These are phyloP conservation scores for Leptopilina drosophilae DNA, from an alignment of 2,888 invertebrate genomes.

Conservation along the genomic window DNA sequence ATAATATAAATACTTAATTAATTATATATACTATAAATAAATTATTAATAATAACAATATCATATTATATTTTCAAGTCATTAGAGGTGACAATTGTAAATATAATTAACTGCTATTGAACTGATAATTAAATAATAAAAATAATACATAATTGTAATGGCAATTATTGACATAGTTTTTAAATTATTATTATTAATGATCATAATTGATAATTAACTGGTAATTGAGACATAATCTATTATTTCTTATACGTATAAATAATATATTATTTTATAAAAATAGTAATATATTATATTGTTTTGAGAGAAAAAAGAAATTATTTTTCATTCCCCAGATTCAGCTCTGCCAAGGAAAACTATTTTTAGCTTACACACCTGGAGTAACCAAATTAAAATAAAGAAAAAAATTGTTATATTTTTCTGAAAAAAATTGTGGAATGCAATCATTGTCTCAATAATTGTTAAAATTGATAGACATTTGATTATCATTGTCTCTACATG, in stretches of 20 bases:
- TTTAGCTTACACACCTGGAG: constrained; percentile 56
- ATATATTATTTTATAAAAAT: too few species aligned
- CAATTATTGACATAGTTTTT: too few species aligned
- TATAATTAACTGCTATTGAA: constrained; percentile 4
- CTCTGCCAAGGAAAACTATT: constrained; percentile 9
- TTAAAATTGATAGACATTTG: constrained; percentile 40
- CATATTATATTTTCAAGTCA: background rate
- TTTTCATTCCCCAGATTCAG: constrained; percentile 1
- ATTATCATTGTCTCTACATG: constrained; percentile 45
- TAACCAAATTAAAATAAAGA: constrained; percentile 55
- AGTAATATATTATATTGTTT: background rate
- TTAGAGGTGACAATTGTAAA: constrained; percentile 16
- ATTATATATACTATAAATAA: background rate
- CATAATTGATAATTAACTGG: too few species aligned
- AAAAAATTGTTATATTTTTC: constrained; percentile 62
- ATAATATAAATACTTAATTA: background rate
- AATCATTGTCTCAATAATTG: constrained; percentile 59
- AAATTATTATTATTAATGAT: too few species aligned
- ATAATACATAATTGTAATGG: too few species aligned
- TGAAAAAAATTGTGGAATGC: constrained; percentile 53
- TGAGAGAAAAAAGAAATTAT: background rate
- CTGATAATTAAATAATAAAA: too few species aligned
- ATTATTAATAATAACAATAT: background rate
- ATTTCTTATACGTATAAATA: too few species aligned
- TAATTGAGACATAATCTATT: too few species aligned